Evolutionary conservation across 2,113 vertebrate species (phyloP), one percentile per base, ranked within the genome.

Genomic region (Gracilinanus agilis): DNA sequence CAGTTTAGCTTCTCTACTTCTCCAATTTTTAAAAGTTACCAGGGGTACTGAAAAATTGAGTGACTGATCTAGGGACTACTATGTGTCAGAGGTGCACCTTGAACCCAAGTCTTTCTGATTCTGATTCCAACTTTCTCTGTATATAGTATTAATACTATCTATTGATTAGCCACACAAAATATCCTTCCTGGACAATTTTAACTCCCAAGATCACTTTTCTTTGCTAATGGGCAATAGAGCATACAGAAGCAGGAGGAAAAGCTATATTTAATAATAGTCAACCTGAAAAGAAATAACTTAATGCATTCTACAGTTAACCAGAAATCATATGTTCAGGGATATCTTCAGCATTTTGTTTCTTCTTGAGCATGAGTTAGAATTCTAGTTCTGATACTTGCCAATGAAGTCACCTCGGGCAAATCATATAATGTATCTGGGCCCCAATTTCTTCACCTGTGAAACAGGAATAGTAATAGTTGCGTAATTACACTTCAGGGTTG

Each of bases 101-200:
- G n/a, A n/a, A n/a, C n/a, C n/a, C n/a, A n/a, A n/a, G n/a, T n/a
- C n/a, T n/a, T 75, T 8, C 29, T 75, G 61, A n/a, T 3, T 67
- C 11, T 0, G 4, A 67, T 10, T 6, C 10, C 29, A 16, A 0
- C 29, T 34, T 3, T 12, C 27, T 67, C 58, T 67, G 10, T 13
- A 2, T 67, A n/a, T 55, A 55, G 3, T 55, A 24, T 55, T 55
- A 55, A 7, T 6, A 56, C 23, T 8, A 56, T 2, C 55, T 56
- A 25, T 56, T 92, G 55, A 61, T 92, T 90, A 92, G 83, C 19
- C 34, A 89, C 9, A 83, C 92, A 95, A n/a, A 91, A n/a, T 58
- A 92, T 89, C 83, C n/a, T 92, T 34, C 29, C 1, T 89, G n/a
- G 24, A 27, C 90, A 49, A 91, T 89, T 91, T 92, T 83, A 56